Base-by-base conservation (phyloP, 64 coral and sea anemone species). In the Montipora sp. region DNA sequence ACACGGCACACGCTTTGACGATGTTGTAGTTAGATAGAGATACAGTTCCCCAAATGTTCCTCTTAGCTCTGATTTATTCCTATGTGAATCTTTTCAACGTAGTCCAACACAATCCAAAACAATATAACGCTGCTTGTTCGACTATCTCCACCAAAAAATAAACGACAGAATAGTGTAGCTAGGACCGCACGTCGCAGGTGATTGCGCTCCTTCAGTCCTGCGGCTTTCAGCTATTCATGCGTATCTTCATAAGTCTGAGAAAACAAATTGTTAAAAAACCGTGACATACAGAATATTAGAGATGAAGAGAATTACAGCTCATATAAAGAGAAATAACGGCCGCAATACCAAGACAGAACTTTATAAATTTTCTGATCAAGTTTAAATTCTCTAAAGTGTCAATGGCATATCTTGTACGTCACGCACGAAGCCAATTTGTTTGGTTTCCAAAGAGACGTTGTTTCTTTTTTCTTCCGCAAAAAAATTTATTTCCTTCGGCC, bases 241-340 rank as follows among this genome's bases (percentile, higher is more conserved):
- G 79, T 24, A 60, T 36, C 79, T 59, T 61, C 79, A 36, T 81
- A 51, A 36, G 11, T 60, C 79, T 81, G 55, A 60, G 68, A 8
- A 81, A 81, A 12, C 10, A 55, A 16, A 81, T 60, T 24, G 24
- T 60, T 15, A 2, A 60, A 81, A 63, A 59, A 27, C 27, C 24
- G 23, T 81, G 8, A 13, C 23, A 51, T 60, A 36, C 36, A 36
- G 36, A 36, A 36, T 36, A 36, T 36, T 36, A 36, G 36, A 36
- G 2, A 36, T 36, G 2, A 63, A 63, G 3, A 63, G 11, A 5
- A 55, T 3, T 36, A 36, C 51, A 55, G 49, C 61, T 66, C 10
- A 66, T 16, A 63, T 36, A 36, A 36, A 36, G 36, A 36, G 36
- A 36, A 36, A 36, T 36, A 36, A 36, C 36, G 2, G 36, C 36